These are phyloP conservation scores for Drosophila paucipuncta DNA, from an alignment of 2,888 invertebrate species.

Conservation along the genomic window DNA sequence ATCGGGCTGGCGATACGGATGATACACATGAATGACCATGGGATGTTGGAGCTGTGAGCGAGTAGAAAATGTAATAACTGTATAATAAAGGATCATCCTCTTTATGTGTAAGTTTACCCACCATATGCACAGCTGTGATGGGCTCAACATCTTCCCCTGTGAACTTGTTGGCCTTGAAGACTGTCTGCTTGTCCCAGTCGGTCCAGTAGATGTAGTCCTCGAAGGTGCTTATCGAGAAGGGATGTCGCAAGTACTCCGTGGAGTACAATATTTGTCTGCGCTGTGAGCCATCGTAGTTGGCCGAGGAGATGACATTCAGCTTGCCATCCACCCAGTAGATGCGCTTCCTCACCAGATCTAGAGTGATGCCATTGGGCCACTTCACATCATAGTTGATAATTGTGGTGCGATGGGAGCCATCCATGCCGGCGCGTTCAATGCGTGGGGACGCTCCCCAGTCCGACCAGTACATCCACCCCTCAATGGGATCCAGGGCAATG, in stretches of 20 bases:
- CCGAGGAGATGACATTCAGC: slow-evolving; percentile 94
- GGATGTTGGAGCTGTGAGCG: slow-evolving; percentile 91
- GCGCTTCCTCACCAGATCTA: slow-evolving; percentile 95
- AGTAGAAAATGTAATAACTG: neutral
- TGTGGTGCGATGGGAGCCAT: slow-evolving; percentile 94
- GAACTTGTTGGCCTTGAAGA: slow-evolving; percentile 96
- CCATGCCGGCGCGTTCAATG: slow-evolving; percentile 98
- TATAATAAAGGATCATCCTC: neutral
- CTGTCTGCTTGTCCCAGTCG: slow-evolving; percentile 98
- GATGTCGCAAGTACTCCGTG: slow-evolving; percentile 93
- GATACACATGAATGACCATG: slow-evolving; percentile 98
- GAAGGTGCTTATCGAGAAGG: slow-evolving; percentile 98
- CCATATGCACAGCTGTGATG: slow-evolving; percentile 92
- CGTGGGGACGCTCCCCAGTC: slow-evolving; percentile 98
- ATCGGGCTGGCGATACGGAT: slow-evolving; percentile 96
- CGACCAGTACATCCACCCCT: slow-evolving; percentile 99
- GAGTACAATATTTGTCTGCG: slow-evolving; percentile 92
- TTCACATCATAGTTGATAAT: slow-evolving; percentile 95
- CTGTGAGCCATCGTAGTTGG: slow-evolving; percentile 94
- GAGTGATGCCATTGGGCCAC: slow-evolving; percentile 98
- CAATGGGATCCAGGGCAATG: slow-evolving; percentile 96
- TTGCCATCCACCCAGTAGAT: slow-evolving; percentile 99
- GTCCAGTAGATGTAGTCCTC: slow-evolving; percentile 99
- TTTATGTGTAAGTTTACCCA: slow-evolving; percentile 80
- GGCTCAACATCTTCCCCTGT: slow-evolving; percentile 92